phyloP scores from a whole-genome alignment of 2,113 vertebrate species.

The human region GRCh38 chr2:102905001-102905500 shows the following conservation, averaged over 20 bases:
- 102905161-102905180: not conserved
- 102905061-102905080: not conserved
- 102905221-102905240: not conserved
- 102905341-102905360: not conserved
- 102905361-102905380: not conserved
- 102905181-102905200: not conserved
- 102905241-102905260: not conserved
- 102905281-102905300: not conserved
- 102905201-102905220: not conserved
- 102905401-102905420: not conserved
- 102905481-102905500: not conserved
- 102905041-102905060: not conserved
- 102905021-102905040: not conserved
- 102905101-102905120: not conserved
- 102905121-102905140: not conserved
- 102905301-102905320: not conserved
- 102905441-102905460: not conserved
- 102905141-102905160: not conserved
- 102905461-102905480: not conserved
- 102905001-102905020: not conserved
- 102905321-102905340: not conserved
- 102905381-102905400: not conserved
- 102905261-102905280: not conserved
- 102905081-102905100: fast-evolving
- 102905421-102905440: not conserved